Evolutionary conservation across 2,797 vertebrate species (phyloP).

Genomic region (Yasuhikotakia modesta): DNA sequence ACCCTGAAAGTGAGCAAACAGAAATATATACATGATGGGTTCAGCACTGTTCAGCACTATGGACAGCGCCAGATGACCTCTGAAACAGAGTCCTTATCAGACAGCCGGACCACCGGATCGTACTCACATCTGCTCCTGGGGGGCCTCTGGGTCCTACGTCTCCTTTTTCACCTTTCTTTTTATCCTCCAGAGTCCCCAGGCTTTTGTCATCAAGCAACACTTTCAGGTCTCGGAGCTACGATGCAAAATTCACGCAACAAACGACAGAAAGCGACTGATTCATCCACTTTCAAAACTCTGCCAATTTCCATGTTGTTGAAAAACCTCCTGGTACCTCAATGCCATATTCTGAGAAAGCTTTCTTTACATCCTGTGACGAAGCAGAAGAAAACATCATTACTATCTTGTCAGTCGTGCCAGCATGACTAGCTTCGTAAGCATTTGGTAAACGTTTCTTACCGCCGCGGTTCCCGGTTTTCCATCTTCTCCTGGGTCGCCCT

Average conservation of each 20-base stretch:
- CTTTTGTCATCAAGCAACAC: constrained; percentile 73
- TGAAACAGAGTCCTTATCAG: neutral
- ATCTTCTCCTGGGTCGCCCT: constrained; percentile 91
- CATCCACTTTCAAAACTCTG: constrained; percentile 12
- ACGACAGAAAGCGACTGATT: constrained; percentile 2
- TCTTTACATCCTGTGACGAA: constrained; percentile 81
- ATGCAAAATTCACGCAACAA: neutral
- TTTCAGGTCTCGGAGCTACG: constrained; percentile 84
- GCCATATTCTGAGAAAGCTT: constrained; percentile 78
- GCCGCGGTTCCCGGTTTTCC: constrained; percentile 83
- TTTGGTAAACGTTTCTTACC: constrained; percentile 72
- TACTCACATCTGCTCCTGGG: constrained; percentile 84
- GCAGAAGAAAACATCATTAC: constrained; percentile 21
- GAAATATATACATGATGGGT: constrained; percentile 3
- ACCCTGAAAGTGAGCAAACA: constrained; percentile 75
- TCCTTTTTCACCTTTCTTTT: constrained; percentile 83
- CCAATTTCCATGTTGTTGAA: constrained; percentile 15
- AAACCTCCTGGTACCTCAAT: constrained; percentile 79
- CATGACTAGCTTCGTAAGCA: neutral
- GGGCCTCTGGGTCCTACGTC: constrained; percentile 82
- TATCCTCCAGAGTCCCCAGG: constrained; percentile 66
- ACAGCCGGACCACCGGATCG: neutral
- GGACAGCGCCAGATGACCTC: constrained; percentile 23
- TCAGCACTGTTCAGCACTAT: constrained; percentile 39
- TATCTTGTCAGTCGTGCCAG: neutral